A percentile compares a stretch with the other conserved stretches of the same genome.
Evolutionary conservation across 2,797 vertebrate genomes (phyloP).

Genomic region (Xiphophorus birchmanni): DNA sequence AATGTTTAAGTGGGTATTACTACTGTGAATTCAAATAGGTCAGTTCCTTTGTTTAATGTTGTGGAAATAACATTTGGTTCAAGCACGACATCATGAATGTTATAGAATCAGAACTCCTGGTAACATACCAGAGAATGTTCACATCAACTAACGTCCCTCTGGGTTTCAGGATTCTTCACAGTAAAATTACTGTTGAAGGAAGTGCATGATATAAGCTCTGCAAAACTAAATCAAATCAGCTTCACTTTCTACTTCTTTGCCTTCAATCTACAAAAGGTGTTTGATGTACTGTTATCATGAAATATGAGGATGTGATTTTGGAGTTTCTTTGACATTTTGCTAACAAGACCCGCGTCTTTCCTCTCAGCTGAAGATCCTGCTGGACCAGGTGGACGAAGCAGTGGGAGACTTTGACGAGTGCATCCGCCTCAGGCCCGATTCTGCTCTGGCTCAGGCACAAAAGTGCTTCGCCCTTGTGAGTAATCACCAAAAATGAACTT

Average conservation of each 20-base stretch:
- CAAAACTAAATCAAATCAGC: neutral
- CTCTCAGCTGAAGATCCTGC: conserved; percentile 93
- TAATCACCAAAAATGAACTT: conserved; percentile 4
- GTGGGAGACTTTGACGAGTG: conserved; percentile 98
- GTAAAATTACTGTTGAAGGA: neutral
- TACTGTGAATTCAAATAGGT: neutral
- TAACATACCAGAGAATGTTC: too few relatives aligned
- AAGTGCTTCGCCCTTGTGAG: conserved; percentile 98
- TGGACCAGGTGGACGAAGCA: conserved; percentile 98
- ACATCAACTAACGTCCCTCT: too few relatives aligned
- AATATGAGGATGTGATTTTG: neutral
- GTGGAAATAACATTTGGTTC: neutral
- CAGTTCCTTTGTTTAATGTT: neutral
- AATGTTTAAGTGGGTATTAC: neutral
- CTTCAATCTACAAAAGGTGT: neutral
- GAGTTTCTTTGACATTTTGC: neutral
- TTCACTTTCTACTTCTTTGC: neutral
- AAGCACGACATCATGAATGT: too few relatives aligned
- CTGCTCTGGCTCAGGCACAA: conserved; percentile 97
- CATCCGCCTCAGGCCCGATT: conserved; percentile 94
- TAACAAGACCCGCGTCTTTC: conserved; percentile 2
- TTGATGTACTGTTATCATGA: too few relatives aligned
- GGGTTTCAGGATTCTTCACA: too few relatives aligned
- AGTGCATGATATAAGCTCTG: neutral
- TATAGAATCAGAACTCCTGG: neutral